phyloP scores from a whole-genome alignment of 2,888 invertebrate species.

The Achlya flavicornis region DNA sequence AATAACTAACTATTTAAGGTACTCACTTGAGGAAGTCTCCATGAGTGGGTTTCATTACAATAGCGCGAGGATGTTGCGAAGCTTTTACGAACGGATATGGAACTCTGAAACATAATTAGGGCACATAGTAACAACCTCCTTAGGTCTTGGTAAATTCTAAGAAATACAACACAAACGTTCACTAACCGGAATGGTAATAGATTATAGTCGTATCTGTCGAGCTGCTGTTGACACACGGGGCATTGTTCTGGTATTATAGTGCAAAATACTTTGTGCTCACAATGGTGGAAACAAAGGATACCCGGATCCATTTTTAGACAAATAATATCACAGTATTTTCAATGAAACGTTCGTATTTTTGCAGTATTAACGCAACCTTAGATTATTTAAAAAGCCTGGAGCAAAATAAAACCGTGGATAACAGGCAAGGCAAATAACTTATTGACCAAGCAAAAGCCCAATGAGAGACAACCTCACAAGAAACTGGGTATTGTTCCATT shows the following conservation, averaged over 20 bases:
- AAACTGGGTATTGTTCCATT: constrained; percentile 45
- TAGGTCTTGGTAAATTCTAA: constrained; percentile 15
- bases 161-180: constrained; percentile 19
- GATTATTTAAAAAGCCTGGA: constrained; percentile 34
- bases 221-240: constrained; percentile 88
- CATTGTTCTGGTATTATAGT: constrained; percentile 90
- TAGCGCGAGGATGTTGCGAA: constrained; percentile 89
- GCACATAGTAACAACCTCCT: constrained; percentile 63
- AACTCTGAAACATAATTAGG: constrained; percentile 83
- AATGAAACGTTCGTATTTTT: constrained; percentile 4
- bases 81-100: constrained; percentile 95
- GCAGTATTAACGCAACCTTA: constrained; percentile 23
- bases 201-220: constrained; percentile 85
- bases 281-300: constrained; percentile 96
- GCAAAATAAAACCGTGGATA: constrained; percentile 42
- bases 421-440: constrained; percentile 43
- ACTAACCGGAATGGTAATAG: constrained; percentile 90
- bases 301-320: constrained; percentile 87
- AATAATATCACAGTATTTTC: constrained; percentile 30
- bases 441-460: constrained; percentile 60
- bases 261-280: constrained; percentile 92
- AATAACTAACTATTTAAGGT: constrained; percentile 13
- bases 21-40: constrained; percentile 94
- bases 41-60: constrained; percentile 93
- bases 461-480: constrained; percentile 48